Conservation (phyloP, 2,797 vertebrate genomes). For the Fringilla coelebs region DNA sequence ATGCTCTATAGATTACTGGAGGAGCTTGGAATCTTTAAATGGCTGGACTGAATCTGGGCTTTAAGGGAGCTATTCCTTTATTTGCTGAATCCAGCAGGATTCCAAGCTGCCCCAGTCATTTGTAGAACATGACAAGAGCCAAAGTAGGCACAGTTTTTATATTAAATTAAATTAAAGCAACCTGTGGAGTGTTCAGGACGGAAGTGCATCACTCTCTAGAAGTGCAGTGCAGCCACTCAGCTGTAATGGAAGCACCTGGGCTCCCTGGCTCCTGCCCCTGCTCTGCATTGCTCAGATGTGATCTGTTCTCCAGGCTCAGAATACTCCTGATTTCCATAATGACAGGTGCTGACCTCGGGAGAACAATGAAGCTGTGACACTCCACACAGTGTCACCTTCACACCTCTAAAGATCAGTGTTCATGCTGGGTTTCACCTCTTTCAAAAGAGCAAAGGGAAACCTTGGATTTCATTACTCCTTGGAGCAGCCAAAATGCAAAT, state of each 20-base stretch:
- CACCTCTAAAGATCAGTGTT: background rate
- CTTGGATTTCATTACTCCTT: background rate
- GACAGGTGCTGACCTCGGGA: background rate
- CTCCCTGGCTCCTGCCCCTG: background rate
- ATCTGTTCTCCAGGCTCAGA: background rate
- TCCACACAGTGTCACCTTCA: background rate
- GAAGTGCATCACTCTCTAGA: background rate
- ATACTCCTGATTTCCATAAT: background rate
- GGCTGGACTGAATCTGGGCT: background rate
- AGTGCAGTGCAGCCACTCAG: background rate
- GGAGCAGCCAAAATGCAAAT: background rate
- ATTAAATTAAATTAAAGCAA: background rate
- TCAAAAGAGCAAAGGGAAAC: background rate
- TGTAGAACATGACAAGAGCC: background rate
- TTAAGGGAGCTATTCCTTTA: background rate
- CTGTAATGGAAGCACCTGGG: too few species aligned
- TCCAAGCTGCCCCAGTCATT: background rate
- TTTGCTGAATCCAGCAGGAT: background rate
- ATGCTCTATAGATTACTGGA: background rate
- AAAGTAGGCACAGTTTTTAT: background rate
- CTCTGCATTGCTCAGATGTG: background rate
- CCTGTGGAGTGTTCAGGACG: background rate
- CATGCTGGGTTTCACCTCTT: background rate
- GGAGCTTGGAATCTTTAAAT: background rate
- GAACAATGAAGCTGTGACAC: background rate